These are phyloP conservation scores for Spodoptera frugiperda DNA, from an alignment of 1,140 invertebrate species.

Conservation along the genomic window DNA sequence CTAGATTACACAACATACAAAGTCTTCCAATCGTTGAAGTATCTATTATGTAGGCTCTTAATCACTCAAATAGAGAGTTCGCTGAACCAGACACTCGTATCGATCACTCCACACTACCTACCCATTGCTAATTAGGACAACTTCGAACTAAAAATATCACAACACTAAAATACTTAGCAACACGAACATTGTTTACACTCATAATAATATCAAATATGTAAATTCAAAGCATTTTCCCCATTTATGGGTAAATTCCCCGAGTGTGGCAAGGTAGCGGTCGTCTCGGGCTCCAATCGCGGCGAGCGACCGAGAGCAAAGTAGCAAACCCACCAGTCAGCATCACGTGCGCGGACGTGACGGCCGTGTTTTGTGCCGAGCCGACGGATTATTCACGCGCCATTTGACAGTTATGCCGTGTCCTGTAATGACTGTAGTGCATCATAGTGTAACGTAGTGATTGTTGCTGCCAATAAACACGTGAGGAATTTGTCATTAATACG, in stretches of 20 bases:
- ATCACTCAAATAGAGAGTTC: not conserved
- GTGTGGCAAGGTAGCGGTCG: constrained; percentile 65
- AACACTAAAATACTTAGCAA: not conserved
- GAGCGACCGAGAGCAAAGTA: constrained; percentile 73
- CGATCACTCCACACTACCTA: not conserved
- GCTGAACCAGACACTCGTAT: not conserved
- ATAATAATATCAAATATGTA: not conserved
- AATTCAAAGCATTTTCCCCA: constrained; percentile 20
- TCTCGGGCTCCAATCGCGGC: constrained; percentile 73
- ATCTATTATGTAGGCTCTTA: too few species aligned
- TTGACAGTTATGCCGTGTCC: constrained; percentile 75
- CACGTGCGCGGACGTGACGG: constrained; percentile 75
- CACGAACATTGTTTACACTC: not conserved
- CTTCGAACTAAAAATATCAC: not conserved
- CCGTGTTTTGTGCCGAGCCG: constrained; percentile 58
- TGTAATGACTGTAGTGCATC: constrained; percentile 75
- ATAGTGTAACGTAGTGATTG: constrained; percentile 74
- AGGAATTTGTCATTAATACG: constrained; percentile 55
- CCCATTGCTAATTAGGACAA: not conserved
- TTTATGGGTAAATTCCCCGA: constrained; percentile 39
- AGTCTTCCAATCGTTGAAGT: too few species aligned
- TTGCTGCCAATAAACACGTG: constrained; percentile 66
- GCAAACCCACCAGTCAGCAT: constrained; percentile 81
- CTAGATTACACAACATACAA: too few species aligned
- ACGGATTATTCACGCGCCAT: constrained; percentile 76